Conservation (phyloP, 2,797 vertebrate species). For the Rhodeus uyekii region DNA sequence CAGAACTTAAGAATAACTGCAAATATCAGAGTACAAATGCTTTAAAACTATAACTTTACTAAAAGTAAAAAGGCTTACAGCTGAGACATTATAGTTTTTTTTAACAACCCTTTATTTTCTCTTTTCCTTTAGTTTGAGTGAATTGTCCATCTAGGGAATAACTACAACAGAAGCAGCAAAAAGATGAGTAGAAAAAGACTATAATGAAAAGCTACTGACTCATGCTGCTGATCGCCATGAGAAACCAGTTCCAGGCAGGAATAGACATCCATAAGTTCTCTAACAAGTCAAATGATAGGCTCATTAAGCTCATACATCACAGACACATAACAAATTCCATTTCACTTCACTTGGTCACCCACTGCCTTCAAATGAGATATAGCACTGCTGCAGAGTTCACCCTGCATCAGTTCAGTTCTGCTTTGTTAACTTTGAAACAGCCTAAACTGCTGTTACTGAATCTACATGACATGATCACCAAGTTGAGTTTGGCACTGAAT, state of each 20-base stretch:
- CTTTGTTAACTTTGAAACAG: constrained; percentile 14
- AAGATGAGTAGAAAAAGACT: neutral
- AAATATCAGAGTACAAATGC: neutral
- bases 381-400: neutral
- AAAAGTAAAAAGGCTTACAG: neutral
- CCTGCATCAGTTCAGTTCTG: neutral
- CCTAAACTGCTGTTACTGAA: neutral
- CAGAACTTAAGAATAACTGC: neutral
- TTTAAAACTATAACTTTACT: neutral
- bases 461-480: neutral
- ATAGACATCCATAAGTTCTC: neutral
- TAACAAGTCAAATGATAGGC: neutral
- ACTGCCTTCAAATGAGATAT: constrained; percentile 11
- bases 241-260: neutral
- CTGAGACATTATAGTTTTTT: neutral
- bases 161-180: neutral
- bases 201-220: neutral
- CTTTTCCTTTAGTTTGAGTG: neutral
- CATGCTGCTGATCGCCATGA: neutral
- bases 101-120: neutral
- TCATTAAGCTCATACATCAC: constrained; percentile 11
- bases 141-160: neutral
- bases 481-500: neutral
- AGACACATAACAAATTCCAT: constrained; percentile 17
- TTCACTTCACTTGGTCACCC: constrained; percentile 19